Conservation (phyloP, 2,888 invertebrate species). For the Pseudolycoriella hygida region DNA sequence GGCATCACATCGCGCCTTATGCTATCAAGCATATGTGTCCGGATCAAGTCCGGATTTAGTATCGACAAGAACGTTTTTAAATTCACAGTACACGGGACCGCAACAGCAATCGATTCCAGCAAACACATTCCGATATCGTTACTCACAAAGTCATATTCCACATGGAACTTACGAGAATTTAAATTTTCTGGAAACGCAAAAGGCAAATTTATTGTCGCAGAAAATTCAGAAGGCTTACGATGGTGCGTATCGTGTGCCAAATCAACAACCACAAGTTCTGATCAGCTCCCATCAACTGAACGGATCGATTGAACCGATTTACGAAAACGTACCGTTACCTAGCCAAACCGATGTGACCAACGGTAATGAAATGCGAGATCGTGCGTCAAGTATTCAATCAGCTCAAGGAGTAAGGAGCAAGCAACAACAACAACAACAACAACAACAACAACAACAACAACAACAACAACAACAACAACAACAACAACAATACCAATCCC, state of each 20-base stretch:
- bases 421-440: constrained; percentile 24
- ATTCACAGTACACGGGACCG: constrained; percentile 13
- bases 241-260: constrained; percentile 19
- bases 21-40: constrained; percentile 37
- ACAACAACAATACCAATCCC: constrained; percentile 28
- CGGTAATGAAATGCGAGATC: constrained; percentile 20
- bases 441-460: not conserved
- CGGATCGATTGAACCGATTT: constrained; percentile 50
- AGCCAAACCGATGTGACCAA: constrained; percentile 30
- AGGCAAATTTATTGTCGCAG: constrained; percentile 36
- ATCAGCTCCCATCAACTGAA: constrained; percentile 14
- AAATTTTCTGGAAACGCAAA: constrained; percentile 38
- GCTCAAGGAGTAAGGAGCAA: constrained; percentile 42
- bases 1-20: constrained; percentile 39
- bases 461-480: constrained; percentile 23
- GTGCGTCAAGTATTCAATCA: constrained; percentile 51
- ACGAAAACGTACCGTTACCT: constrained; percentile 44
- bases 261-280: not conserved
- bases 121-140: constrained; percentile 14
- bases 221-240: constrained; percentile 43
- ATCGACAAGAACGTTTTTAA: constrained; percentile 47
- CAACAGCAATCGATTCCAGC: constrained; percentile 6
- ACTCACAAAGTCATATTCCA: constrained; percentile 28
- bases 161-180: constrained; percentile 60
- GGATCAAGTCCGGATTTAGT: constrained; percentile 66